phyloP scores from a whole-genome alignment of 2,113 vertebrate species.

The Anoplopoma fimbria region DNA sequence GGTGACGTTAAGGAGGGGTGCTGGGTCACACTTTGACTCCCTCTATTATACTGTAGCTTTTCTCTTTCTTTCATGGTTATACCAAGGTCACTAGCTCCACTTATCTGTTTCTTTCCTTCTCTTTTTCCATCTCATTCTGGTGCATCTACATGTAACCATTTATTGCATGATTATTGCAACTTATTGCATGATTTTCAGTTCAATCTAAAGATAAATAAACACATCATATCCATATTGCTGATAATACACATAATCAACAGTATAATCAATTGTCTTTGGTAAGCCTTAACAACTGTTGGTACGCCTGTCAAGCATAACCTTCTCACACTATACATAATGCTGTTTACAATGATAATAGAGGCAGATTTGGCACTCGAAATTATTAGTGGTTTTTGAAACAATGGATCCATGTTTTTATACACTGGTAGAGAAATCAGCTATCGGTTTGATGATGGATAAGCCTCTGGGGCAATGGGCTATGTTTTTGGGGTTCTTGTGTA shows the following conservation, averaged over 20 bases:
- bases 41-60: constrained; percentile 33
- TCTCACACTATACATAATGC: not conserved
- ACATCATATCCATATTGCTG: not conserved
- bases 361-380: not conserved
- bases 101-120: not conserved
- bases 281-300: not conserved
- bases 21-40: constrained; percentile 49
- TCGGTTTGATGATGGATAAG: not conserved
- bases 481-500: not conserved
- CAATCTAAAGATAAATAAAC: not conserved
- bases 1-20: constrained; percentile 39
- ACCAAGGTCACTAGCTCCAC: constrained; percentile 23
- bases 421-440: not conserved
- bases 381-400: not conserved
- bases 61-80: constrained; percentile 27
- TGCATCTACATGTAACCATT: constrained; percentile 5
- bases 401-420: no score
- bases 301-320: not conserved
- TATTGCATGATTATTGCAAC: not conserved
- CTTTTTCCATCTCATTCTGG: constrained; percentile 1
- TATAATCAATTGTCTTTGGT: not conserved
- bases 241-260: not conserved
- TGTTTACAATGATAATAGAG: not conserved
- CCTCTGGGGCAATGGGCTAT: not conserved
- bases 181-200: not conserved